Percentiles rank a stretch among this genome's conserved stretches.
phyloP scores from a whole-genome alignment of 2,888 invertebrate species.

The Bellardia pandia region DNA sequence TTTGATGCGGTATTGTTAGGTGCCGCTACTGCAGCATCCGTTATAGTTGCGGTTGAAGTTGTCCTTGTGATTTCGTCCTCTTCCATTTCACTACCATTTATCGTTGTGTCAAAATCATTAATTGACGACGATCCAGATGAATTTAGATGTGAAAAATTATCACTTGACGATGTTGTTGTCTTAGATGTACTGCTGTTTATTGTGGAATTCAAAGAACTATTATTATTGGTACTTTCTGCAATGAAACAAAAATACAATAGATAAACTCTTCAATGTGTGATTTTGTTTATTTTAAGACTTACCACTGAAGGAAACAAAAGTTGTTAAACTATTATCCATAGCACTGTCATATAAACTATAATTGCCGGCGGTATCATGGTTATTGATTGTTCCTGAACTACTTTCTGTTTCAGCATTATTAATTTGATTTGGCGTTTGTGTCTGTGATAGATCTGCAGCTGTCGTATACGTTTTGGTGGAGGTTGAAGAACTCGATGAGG shows the following conservation, averaged over 20 bases:
- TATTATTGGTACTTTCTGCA: slow-evolving; percentile 79
- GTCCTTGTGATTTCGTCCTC: slow-evolving; percentile 27
- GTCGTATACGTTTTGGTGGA: slow-evolving; percentile 72
- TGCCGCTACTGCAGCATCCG: neutral
- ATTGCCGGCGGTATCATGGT: slow-evolving; percentile 69
- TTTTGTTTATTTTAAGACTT: slow-evolving; percentile 39
- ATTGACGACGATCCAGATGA: slow-evolving; percentile 72
- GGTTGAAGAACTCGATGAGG: slow-evolving; percentile 71
- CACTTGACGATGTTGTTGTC: slow-evolving; percentile 71
- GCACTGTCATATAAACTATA: slow-evolving; percentile 82
- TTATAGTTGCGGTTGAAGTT: slow-evolving; percentile 31
- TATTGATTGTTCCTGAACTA: slow-evolving; percentile 58
- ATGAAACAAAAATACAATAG: slow-evolving; percentile 37
- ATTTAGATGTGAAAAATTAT: slow-evolving; percentile 72
- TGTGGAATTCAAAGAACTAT: slow-evolving; percentile 69
- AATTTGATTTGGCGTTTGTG: neutral
- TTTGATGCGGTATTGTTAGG: slow-evolving; percentile 34
- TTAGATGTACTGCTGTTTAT: slow-evolving; percentile 57
- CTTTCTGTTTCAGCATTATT: slow-evolving; percentile 16
- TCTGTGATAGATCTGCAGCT: slow-evolving; percentile 60
- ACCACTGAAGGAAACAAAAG: slow-evolving; percentile 80
- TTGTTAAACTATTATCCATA: slow-evolving; percentile 78
- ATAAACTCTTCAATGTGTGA: neutral
- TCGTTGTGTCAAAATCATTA: slow-evolving; percentile 75
- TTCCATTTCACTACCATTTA: slow-evolving; percentile 75